Base-by-base conservation (phyloP, 2,888 invertebrate genomes). In the Amblyteles armatorius region DNA sequence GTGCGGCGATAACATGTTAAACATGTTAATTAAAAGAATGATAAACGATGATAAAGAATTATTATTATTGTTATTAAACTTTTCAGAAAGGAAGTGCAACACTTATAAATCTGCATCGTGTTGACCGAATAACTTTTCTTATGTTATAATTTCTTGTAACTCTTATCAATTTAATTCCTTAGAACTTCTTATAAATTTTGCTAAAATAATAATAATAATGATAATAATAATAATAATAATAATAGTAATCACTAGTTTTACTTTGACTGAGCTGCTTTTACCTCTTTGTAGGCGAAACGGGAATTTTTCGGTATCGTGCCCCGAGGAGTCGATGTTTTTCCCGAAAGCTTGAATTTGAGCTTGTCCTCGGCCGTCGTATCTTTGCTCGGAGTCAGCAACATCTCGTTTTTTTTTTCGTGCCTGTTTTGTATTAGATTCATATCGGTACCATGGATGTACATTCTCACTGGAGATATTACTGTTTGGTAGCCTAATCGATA, bases 371-470 rank as follows among this genome's bases (percentile, higher is more conserved):
- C 57, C 26, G 80, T 48, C 26, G 67, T 16, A 65, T 44, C 83
- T 40, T 78, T 86, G 19, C 82, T 74, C 0, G 91, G 91, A 1
- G 91, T 91, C 5, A 91, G 73, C 44, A 91, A 63, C 81, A 85
- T 85, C 44, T 90, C 89, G 40, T 91, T 89, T 0, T 57, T 89
- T 68, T 87, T 87, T 13, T 87, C 78, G 2, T 78, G 89, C 22
- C 89, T 84, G 82, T 92, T 93, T 63, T 91, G 89, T 36, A 92
- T 85, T 4, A 92, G 88, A 72, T 90, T 87, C n/a, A 84, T 85
- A 79, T 91, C 90, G 0, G 90, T 91, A 4, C 92, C 90, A 52
- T 86, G 88, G 52, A 93, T 92, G 50, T 93, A 93, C 77, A 90
- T 87, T 33, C 89, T 90, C 3, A 93, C 87, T 0, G 93, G 93